Conservation (phyloP, 2,888 invertebrate genomes). For the Leucophora obtusa region DNA sequence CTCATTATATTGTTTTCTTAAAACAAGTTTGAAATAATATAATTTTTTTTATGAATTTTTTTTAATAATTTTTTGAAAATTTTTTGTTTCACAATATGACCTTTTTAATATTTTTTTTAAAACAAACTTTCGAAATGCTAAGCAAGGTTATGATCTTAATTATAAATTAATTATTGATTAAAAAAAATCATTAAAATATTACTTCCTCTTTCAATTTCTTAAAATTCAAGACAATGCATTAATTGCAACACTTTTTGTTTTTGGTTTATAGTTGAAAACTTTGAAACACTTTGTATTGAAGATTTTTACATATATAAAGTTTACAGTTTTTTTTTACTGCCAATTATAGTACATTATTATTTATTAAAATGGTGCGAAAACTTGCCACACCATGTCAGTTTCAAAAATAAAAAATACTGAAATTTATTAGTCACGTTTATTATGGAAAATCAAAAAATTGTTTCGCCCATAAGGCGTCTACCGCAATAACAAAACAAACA, state of each 20-base stretch:
- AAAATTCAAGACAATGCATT: no score
- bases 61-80: conserved; percentile 29
- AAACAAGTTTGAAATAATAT: conserved; percentile 8
- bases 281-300: not conserved
- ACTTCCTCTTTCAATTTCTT: not conserved
- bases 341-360: not conserved
- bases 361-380: conserved; percentile 1
- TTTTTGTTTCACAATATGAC: conserved; percentile 42
- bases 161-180: not conserved
- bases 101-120: conserved; percentile 40
- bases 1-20: conserved; percentile 8
- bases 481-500: conserved; percentile 4
- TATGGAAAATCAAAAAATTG: conserved; percentile 1
- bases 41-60: conserved; percentile 26
- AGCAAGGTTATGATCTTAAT: conserved; percentile 52
- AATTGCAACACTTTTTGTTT: no score
- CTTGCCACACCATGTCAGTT: conserved; percentile 22
- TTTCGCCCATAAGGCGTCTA: not conserved
- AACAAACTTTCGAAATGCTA: conserved; percentile 49
- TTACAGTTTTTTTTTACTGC: not conserved
- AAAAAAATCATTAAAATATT: not conserved
- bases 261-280: not conserved
- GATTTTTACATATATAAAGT: not conserved
- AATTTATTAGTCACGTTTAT: conserved; percentile 26
- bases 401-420: conserved; percentile 11